phyloP scores from a whole-genome alignment of 2,113 vertebrate genomes.

The Danionella cerebrum region DNA sequence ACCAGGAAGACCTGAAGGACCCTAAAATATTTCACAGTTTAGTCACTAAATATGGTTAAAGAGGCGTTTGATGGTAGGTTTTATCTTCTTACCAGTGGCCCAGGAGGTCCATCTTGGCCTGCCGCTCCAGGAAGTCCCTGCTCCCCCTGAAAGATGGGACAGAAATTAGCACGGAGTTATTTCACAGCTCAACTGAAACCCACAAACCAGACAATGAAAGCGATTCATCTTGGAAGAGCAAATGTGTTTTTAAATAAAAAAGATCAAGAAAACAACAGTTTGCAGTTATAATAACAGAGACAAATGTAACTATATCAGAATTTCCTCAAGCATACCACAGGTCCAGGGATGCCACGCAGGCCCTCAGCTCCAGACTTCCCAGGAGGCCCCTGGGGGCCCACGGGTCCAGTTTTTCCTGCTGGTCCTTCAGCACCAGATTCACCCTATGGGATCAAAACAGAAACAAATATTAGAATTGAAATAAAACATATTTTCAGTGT shows the following conservation, averaged over 20 bases:
- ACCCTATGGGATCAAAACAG: constrained; percentile 63
- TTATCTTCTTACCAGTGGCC: constrained; percentile 76
- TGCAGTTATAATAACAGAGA: neutral
- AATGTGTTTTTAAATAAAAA: neutral
- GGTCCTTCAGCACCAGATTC: constrained; percentile 90
- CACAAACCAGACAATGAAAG: neutral
- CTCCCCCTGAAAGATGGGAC: constrained; percentile 74
- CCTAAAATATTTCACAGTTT: constrained; percentile 56
- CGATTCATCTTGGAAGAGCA: neutral
- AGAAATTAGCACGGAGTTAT: neutral
- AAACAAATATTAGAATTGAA: neutral
- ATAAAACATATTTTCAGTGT: neutral
- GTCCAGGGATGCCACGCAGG: constrained; percentile 90
- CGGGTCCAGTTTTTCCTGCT: constrained; percentile 88
- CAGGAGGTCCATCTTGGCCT: constrained; percentile 89
- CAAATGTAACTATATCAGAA: constrained; percentile 23
- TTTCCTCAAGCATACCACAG: constrained; percentile 73
- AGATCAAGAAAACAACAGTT: too few species aligned
- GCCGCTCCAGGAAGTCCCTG: constrained; percentile 89
- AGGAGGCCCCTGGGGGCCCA: constrained; percentile 85
- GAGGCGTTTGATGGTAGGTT: neutral
- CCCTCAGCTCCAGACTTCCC: constrained; percentile 91
- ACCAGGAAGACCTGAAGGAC: constrained; percentile 89
- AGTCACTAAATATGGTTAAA: neutral
- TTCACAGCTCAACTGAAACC: neutral